Evolutionary conservation across 2,797 vertebrate genomes (phyloP), one percentile per base, ranked within the genome.

Genomic region (Siniperca obscura): DNA sequence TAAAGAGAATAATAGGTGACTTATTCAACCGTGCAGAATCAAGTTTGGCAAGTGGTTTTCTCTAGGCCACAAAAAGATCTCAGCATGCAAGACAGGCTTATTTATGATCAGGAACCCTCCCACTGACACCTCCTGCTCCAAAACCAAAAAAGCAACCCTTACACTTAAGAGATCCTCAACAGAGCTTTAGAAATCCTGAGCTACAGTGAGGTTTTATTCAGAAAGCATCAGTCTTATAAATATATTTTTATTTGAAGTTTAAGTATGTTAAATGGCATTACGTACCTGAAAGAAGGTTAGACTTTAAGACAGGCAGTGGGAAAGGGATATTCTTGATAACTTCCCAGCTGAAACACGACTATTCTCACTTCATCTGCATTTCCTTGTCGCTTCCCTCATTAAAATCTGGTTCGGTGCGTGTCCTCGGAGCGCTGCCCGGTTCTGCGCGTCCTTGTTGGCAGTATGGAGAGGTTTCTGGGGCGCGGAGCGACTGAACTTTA

Each of bases 401-500:
- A 46, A 60, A 83, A 52, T 22, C 19, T 34, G 62, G 10, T 55
- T 59, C 62, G 22, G 42, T 42, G 52, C 16, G 50, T 10, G 71
- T 73, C 44, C 25, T 62, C 19, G 78, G 34, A 13, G 70, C 59
- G 17, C 34, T 17, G 66, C 44, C 21, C 64, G n/a, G 25, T 59
- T 4, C 70, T 52, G 70, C 27, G 60, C 12, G 79, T 81, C 84
- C 80, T 80, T 21, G 22, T 62, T 71, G 79, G 57, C 76, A 42
- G 70, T 9, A 12, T 71, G 80, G 83, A 78, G 80, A 91, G 69
- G 79, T 84, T 73, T 86, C 27, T 25, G 75, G 50, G 72, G 87
- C 86, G 80, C 81, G 78, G 46, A 77, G 87, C 5, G 81, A 74
- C 86, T 74, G 78, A 76, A 94, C 94, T 95, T 95, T 95, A 95